Conservation (phyloP, 64 coral and sea anemone genomes). For the Pocillopora damicornis region DNA sequence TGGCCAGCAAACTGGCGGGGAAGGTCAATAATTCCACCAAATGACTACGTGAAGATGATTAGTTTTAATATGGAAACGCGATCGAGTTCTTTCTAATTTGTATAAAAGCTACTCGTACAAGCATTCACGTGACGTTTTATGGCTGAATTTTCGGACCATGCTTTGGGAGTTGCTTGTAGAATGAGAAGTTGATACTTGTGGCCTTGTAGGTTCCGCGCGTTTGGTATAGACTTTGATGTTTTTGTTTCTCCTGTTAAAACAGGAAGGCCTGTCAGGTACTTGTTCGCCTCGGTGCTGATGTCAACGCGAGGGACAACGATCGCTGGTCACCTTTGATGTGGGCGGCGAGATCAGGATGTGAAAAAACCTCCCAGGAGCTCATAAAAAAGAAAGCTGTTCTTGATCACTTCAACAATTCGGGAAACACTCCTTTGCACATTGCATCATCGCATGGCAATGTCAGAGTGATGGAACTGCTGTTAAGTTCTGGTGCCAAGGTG, state of each 20-base stretch:
- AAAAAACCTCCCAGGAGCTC: constrained; percentile 58
- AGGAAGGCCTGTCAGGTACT: constrained; percentile 66
- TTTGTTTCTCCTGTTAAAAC: not conserved
- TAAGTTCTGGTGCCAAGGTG: constrained; percentile 21
- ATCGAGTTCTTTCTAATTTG: no score
- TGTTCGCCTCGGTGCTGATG: constrained; percentile 60
- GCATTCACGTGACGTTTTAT: no score
- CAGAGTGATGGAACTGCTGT: constrained; percentile 27
- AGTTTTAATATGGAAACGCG: no score
- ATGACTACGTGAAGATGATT: no score
- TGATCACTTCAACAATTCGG: constrained; percentile 33
- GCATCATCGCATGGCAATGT: constrained; percentile 25
- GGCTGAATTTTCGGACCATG: no score
- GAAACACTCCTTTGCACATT: constrained; percentile 42
- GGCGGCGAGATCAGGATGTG: constrained; percentile 33
- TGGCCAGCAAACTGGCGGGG: no score
- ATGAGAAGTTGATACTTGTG: no score
- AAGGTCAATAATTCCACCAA: no score
- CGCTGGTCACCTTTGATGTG: constrained; percentile 5
- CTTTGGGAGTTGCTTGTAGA: no score
- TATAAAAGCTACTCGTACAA: no score
- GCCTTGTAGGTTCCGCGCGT: not conserved
- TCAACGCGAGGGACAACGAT: constrained; percentile 71
- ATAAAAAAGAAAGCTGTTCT: constrained; percentile 54
- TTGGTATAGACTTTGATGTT: not conserved